These are phyloP conservation scores for Zele albiditarsus DNA, from an alignment of 2,888 invertebrate genomes.

Conservation along the genomic window DNA sequence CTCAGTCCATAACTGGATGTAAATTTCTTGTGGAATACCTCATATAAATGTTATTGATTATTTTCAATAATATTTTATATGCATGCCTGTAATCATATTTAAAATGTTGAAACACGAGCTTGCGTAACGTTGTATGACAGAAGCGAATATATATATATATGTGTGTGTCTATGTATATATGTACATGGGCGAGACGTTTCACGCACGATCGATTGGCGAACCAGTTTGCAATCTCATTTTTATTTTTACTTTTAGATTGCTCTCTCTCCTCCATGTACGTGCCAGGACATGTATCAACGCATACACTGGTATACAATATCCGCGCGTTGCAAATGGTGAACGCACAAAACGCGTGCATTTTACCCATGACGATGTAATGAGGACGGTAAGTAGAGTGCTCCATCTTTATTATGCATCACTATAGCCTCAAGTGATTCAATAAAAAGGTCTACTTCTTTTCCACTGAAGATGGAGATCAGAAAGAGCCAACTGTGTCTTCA, in stretches of 20 bases:
- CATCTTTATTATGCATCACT: too few relatives aligned
- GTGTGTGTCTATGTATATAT: neutral
- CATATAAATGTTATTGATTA: neutral
- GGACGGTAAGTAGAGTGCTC: neutral
- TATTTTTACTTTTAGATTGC: conserved; percentile 23
- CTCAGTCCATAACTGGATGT: too few relatives aligned
- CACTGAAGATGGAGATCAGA: too few relatives aligned
- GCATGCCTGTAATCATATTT: conserved; percentile 24
- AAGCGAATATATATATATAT: neutral
- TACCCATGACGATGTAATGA: neutral
- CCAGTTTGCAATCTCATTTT: conserved; percentile 33
- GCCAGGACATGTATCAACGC: conserved; percentile 16
- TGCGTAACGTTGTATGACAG: conserved; percentile 34
- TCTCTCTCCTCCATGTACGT: conserved; percentile 26
- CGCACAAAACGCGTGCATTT: neutral
- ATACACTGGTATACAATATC: too few relatives aligned
- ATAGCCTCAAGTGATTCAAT: too few relatives aligned
- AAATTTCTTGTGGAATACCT: too few relatives aligned
- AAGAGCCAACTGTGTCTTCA: too few relatives aligned
- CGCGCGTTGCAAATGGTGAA: neutral
- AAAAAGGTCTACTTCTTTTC: too few relatives aligned
- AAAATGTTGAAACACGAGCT: conserved; percentile 31
- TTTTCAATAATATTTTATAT: conserved; percentile 2
- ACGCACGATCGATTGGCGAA: conserved; percentile 35
- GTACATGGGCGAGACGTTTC: conserved; percentile 9